Conservation (phyloP, 2,113 vertebrate genomes). For the Colistium nudipinnis region DNA sequence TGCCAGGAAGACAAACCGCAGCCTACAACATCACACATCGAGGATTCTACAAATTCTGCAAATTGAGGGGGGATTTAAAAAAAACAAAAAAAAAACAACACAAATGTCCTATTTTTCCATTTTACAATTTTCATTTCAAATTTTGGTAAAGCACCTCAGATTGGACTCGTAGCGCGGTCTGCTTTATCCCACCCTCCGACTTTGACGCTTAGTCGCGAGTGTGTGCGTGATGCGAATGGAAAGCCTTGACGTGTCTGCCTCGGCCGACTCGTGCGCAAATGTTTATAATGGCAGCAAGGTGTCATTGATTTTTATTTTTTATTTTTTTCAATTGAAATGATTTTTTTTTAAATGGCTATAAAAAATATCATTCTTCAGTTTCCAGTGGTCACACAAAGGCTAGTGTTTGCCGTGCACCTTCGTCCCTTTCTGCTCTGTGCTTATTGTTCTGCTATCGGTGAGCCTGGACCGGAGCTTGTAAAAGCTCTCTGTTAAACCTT, state of each 20-base stretch:
- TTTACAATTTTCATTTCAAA: neutral
- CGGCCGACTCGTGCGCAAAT: slow-evolving; percentile 26
- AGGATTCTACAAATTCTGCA: neutral
- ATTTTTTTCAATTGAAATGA: too few relatives aligned
- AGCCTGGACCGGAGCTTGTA: slow-evolving; percentile 55
- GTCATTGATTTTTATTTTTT: slow-evolving; percentile 48
- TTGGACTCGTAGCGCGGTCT: slow-evolving; percentile 22
- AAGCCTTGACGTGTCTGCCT: slow-evolving; percentile 30
- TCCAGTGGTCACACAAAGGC: slow-evolving; percentile 33
- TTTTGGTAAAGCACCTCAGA: neutral
- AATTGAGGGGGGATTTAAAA: neutral
- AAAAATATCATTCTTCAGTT: slow-evolving; percentile 43
- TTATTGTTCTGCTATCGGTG: slow-evolving; percentile 52
- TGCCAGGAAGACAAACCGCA: neutral
- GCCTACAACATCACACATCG: neutral
- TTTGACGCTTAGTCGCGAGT: neutral
- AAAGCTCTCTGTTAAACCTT: slow-evolving; percentile 53
- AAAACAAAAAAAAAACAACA: neutral
- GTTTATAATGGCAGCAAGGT: slow-evolving; percentile 40
- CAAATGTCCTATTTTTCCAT: neutral
- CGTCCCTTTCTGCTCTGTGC: slow-evolving; percentile 41
- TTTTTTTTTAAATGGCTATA: slow-evolving; percentile 36
- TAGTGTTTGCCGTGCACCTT: slow-evolving; percentile 45
- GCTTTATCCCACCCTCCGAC: slow-evolving; percentile 24
- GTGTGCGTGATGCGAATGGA: slow-evolving; percentile 18